Conservation (phyloP, 2,888 invertebrate species). For the Trichogramma evanescens region DNA sequence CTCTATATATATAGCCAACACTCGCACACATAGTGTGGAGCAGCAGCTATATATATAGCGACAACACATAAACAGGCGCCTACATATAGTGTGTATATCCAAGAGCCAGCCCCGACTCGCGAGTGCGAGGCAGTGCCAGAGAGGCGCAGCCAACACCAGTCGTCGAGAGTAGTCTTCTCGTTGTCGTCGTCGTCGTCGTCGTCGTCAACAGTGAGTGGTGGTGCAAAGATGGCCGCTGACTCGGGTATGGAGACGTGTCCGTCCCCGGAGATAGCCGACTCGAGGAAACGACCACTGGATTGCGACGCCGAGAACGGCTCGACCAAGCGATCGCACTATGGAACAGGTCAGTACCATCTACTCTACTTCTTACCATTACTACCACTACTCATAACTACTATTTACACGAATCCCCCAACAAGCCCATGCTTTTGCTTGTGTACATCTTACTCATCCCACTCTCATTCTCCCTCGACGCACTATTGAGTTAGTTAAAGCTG, state of each 20-base stretch:
- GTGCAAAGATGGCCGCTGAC: conserved; percentile 78
- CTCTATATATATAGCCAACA: too few species aligned
- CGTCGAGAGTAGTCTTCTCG: neutral
- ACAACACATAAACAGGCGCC: too few species aligned
- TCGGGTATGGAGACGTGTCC: conserved; percentile 91
- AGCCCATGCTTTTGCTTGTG: conserved; percentile 1
- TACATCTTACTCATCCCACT: conserved; percentile 14
- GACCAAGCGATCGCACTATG: conserved; percentile 84
- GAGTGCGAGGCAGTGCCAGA: too few species aligned
- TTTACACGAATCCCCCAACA: too few species aligned
- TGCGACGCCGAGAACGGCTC: conserved; percentile 81
- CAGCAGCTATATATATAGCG: too few species aligned
- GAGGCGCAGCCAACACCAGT: too few species aligned
- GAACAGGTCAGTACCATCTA: conserved; percentile 61
- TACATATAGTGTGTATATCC: too few species aligned
- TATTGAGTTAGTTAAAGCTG: too few species aligned
- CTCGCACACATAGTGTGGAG: too few species aligned
- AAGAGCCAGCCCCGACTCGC: too few species aligned
- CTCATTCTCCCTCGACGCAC: conserved; percentile 20
- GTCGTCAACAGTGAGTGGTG: neutral
- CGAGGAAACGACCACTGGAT: conserved; percentile 83
- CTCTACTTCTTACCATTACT: neutral
- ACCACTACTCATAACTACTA: too few species aligned
- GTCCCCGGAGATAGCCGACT: conserved; percentile 85
- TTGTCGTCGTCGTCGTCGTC: neutral